These are phyloP conservation scores for Brevimyrus niger DNA, from an alignment of 2,113 vertebrate species.

Conservation along the genomic window DNA sequence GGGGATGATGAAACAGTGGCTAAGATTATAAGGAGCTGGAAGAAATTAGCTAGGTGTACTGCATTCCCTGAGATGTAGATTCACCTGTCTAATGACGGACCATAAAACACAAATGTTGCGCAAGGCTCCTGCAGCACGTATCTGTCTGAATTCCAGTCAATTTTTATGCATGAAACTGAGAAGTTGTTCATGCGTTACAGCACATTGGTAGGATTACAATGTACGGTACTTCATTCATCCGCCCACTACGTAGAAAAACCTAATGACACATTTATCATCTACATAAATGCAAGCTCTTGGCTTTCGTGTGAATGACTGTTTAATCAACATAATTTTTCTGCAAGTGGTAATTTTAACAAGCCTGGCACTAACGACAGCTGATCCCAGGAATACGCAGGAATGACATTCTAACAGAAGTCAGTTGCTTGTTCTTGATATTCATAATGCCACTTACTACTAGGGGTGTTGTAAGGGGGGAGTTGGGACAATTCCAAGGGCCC, in stretches of 20 bases:
- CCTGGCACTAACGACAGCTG: background rate
- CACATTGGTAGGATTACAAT: background rate
- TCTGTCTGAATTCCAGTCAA: background rate
- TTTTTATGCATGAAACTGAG: background rate
- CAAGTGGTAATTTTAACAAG: background rate
- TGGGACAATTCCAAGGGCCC: no score
- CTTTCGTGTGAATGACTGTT: background rate
- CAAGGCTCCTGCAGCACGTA: background rate
- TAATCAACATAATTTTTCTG: constrained; percentile 9
- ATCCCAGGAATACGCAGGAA: background rate
- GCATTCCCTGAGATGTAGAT: background rate
- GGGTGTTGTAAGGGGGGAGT: no score
- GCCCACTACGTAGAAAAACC: background rate
- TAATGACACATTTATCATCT: background rate
- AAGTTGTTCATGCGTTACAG: background rate
- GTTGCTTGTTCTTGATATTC: background rate
- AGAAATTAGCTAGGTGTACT: constrained; percentile 1
- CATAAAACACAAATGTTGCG: background rate
- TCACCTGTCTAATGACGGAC: background rate
- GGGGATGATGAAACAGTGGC: constrained; percentile 9
- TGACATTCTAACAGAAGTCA: background rate
- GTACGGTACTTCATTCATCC: background rate
- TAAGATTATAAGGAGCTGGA: constrained; percentile 24
- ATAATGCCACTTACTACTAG: background rate
- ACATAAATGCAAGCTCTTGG: constrained; percentile 4